Percentiles rank a stretch among this genome's conserved stretches.
These are phyloP conservation scores for Acrossocheilus wenchowensis DNA, from an alignment of 2,797 vertebrate species.

Conservation along the genomic window DNA sequence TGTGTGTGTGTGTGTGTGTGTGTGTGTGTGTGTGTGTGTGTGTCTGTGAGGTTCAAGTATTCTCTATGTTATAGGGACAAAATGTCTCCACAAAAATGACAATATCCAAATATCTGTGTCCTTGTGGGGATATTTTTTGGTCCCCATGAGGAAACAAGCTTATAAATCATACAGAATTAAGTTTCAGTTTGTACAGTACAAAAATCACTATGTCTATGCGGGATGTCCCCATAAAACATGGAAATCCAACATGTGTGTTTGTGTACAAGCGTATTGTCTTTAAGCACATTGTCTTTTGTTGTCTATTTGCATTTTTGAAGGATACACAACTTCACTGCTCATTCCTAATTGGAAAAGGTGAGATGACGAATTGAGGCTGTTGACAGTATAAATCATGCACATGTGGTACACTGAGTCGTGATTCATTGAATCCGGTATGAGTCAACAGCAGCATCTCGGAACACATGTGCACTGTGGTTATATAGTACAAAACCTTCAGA, in stretches of 20 bases:
- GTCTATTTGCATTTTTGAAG: slow-evolving; percentile 8
- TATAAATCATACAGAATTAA: too few relatives aligned
- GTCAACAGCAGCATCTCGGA: slow-evolving; percentile 1
- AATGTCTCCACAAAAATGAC: too few relatives aligned
- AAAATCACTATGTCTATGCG: neutral
- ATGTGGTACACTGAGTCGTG: neutral
- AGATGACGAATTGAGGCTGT: neutral
- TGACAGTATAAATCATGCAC: slow-evolving; percentile 3
- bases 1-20: too few relatives aligned
- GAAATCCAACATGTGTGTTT: neutral
- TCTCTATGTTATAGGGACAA: too few relatives aligned
- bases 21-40: too few relatives aligned
- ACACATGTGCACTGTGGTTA: slow-evolving; percentile 22
- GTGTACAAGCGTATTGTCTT: neutral
- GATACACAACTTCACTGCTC: neutral
- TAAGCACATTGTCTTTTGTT: neutral
- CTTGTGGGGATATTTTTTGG: too few relatives aligned
- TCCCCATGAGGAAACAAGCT: too few relatives aligned
- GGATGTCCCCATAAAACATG: neutral
- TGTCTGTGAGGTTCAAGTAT: too few relatives aligned
- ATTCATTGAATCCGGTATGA: slow-evolving; percentile 17
- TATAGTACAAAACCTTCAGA: slow-evolving; percentile 19
- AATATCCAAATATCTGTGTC: too few relatives aligned
- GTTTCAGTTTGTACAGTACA: neutral
- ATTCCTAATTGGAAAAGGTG: neutral